These are phyloP conservation scores for Helarctos malayanus DNA, from an alignment of 2,797 vertebrate species.

Conservation along the genomic window DNA sequence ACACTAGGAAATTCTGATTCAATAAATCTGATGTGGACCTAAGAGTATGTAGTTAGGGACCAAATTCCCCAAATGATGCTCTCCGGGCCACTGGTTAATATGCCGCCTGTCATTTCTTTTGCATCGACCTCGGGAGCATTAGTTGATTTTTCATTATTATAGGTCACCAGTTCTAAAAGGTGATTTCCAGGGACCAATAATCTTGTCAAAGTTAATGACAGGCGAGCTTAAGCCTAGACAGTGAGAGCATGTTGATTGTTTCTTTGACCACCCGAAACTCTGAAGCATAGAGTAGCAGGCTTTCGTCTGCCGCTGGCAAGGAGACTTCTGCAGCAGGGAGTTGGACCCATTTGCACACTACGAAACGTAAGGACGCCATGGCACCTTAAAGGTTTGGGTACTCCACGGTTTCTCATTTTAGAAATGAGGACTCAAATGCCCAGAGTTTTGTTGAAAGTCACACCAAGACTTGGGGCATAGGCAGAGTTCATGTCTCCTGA, in stretches of 20 bases:
- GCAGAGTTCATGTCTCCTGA: background rate
- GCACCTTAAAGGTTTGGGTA: background rate
- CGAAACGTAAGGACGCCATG: background rate
- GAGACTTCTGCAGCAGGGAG: background rate
- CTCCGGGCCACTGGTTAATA: background rate
- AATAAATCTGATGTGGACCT: background rate
- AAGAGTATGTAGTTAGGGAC: background rate
- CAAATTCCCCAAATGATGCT: background rate
- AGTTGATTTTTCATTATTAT: conserved; percentile 34
- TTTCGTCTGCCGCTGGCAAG: background rate
- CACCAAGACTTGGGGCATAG: background rate
- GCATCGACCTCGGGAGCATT: background rate
- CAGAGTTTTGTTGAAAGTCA: conserved; percentile 11
- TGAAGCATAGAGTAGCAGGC: background rate
- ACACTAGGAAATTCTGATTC: conserved; percentile 13
- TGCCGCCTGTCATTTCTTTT: background rate
- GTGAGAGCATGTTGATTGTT: background rate
- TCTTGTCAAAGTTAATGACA: conserved; percentile 46
- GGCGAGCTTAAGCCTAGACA: background rate
- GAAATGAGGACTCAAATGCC: background rate
- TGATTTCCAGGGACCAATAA: conserved; percentile 32
- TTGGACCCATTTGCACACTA: background rate
- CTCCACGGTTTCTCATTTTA: background rate
- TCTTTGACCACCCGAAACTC: background rate
- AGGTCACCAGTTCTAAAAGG: background rate